Conservation (phyloP, 2,888 invertebrate genomes). For the Lasioglossum calceatum region DNA sequence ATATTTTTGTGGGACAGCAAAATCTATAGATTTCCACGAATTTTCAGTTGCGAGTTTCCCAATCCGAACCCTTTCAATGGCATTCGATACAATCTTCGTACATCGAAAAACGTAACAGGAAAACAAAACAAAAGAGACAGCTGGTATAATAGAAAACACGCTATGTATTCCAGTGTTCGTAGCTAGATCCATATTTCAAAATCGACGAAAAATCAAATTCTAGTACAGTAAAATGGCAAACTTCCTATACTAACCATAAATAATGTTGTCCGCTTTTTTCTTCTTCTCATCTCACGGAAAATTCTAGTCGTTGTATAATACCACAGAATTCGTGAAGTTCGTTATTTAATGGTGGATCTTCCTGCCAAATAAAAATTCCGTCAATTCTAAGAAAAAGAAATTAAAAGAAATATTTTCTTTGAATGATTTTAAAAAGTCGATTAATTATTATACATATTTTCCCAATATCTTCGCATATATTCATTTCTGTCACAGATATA, state of each 20-base stretch:
- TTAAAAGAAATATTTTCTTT: background rate
- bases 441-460: background rate
- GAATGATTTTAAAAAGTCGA: background rate
- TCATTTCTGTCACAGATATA: background rate
- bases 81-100: conserved; percentile 42
- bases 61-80: conserved; percentile 11
- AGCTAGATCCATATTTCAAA: background rate
- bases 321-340: background rate
- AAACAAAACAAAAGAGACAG: background rate
- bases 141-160: conserved; percentile 5
- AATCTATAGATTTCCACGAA: conserved; percentile 1
- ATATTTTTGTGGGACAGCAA: background rate
- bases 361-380: background rate
- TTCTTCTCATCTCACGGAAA: background rate
- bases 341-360: background rate
- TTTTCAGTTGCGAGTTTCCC: conserved; percentile 2
- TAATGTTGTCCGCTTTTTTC: background rate
- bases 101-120: conserved; percentile 15
- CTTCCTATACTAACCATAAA: background rate
- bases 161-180: background rate
- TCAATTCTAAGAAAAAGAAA: background rate
- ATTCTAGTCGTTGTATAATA: background rate
- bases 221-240: background rate
- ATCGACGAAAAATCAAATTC: background rate
- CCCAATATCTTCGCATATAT: background rate